Evolutionary conservation across 2,888 invertebrate genomes (phyloP), one percentile per base, ranked within the genome.

Genomic region (Leptopterna dolabrata): DNA sequence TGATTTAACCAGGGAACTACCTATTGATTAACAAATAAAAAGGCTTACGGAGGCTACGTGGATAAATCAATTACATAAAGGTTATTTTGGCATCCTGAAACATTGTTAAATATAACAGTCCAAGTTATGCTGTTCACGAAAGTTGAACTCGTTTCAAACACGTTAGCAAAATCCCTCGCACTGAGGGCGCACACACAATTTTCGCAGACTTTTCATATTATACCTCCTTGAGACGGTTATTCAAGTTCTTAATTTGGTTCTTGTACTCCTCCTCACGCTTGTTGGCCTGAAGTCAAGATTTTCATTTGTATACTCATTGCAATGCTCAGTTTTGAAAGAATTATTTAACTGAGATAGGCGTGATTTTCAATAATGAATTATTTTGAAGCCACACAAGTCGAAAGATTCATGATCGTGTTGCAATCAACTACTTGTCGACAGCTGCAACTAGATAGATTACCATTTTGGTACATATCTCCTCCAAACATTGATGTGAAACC

Each of bases 191-290:
- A 0, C 63, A 6, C n/a, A 24, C 4, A 24, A 7, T 4, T 27
- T 63, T 63, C 63, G 19, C 47, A 47, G 13, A 47, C 13, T 19
- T 47, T 80, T 80, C 19, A 27, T 29, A 80, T 92, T 91, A 93
- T 96, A 99, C 98, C 98, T 98, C 98, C 97, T 99, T 99, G 95
- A 99, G 97, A 94, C 98, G 97, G 94, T 97, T 96, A 93, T 97
- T 97, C 93, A 98, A 95, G 93, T 97, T 97, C 96, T 99, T 98
- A 95, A 99, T 98, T 95, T 98, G 98, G 94, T 98, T 97, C 95
- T 99, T 98, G 96, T 98, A 99, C 93, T 98, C 98, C 95, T 99
- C 98, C 94, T 99, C 99, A 92, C 98, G 97, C 95, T 98, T 98
- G 95, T 98, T 98, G 94, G 99, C 98, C 98, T 99, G 89, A 87